phyloP scores from a whole-genome alignment of 2,113 vertebrate species.

The Bettongia penicillata region DNA sequence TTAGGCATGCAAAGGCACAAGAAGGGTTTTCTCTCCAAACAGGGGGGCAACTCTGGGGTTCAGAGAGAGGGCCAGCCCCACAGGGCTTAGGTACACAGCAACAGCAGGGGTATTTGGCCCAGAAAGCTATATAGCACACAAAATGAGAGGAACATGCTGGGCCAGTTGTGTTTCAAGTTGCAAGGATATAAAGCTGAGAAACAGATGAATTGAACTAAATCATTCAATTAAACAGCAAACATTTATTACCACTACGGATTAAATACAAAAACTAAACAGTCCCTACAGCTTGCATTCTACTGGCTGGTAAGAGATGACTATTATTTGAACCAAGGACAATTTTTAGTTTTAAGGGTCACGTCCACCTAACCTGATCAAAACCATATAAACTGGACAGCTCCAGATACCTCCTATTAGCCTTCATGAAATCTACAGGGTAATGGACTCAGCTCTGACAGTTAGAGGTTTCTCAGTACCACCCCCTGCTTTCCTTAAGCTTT shows the following conservation, averaged over 20 bases:
- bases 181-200: neutral
- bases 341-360: neutral
- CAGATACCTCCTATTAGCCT: neutral
- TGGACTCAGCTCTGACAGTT: neutral
- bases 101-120: neutral
- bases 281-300: neutral
- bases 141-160: neutral
- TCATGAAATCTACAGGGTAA: neutral
- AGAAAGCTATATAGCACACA: neutral
- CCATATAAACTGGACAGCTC: neutral
- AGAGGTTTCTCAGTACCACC: neutral
- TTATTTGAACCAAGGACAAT: neutral
- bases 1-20: neutral
- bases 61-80: neutral
- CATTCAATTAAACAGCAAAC: neutral
- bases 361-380: neutral
- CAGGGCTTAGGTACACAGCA: neutral
- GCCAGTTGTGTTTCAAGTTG: neutral
- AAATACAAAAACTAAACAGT: neutral
- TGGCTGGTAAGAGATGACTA: neutral
- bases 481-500: neutral
- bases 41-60: neutral
- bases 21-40: neutral
- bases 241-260: neutral
- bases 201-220: neutral